Conservation (phyloP, 2,888 invertebrate species). For the Cerastoderma edule region DNA sequence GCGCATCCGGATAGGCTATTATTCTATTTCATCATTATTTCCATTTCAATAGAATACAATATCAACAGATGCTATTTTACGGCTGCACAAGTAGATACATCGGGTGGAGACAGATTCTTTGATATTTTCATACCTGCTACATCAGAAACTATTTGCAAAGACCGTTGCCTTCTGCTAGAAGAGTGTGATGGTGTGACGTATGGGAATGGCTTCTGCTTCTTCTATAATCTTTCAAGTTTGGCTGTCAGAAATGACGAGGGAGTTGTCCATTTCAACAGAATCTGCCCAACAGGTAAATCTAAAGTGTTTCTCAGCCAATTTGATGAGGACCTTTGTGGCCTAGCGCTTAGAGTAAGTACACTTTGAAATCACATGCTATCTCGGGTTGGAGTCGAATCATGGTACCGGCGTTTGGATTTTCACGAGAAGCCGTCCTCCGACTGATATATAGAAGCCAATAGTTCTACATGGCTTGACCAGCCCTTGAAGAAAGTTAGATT, state of each 20-base stretch:
- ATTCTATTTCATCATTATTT: neutral
- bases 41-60: constrained; percentile 23
- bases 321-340: too few species aligned
- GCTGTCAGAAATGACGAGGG: neutral
- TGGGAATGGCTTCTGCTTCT: neutral
- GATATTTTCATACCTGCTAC: neutral
- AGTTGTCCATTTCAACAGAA: constrained; percentile 8
- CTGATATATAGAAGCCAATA: too few species aligned
- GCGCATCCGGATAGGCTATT: too few species aligned
- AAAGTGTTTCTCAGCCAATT: too few species aligned
- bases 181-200: constrained; percentile 6
- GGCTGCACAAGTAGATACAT: neutral
- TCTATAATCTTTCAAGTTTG: constrained; percentile 9
- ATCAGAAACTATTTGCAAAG: neutral
- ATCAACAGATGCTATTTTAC: constrained; percentile 17
- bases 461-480: too few species aligned
- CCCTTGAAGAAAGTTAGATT: too few species aligned
- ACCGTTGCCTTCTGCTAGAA: constrained; percentile 2
- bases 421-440: too few species aligned
- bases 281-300: constrained; percentile 29
- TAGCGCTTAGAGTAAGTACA: too few species aligned
- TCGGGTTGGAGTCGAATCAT: too few species aligned
- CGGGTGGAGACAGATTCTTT: neutral
- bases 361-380: too few species aligned
- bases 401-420: too few species aligned